Conservation (phyloP, 2,113 vertebrate species). For the Reinhardtius hippoglossoides region DNA sequence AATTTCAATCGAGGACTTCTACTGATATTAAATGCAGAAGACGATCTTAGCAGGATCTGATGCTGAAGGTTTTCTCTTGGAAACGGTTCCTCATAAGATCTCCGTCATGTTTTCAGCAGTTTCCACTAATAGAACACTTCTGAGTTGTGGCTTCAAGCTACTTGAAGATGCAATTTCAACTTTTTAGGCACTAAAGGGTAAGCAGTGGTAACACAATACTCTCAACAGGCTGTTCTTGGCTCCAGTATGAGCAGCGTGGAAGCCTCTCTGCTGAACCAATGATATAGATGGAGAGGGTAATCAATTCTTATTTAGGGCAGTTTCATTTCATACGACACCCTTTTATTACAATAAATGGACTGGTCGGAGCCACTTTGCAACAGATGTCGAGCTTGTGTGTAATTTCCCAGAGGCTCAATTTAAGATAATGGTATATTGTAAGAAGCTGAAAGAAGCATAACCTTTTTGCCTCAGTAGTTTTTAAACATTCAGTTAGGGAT, state of each 20-base stretch:
- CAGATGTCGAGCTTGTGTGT: constrained; percentile 47
- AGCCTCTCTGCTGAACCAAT: constrained; percentile 56
- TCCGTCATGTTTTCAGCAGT: constrained; percentile 49
- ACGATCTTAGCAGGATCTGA: constrained; percentile 18
- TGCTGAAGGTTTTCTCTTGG: constrained; percentile 42
- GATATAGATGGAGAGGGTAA: constrained; percentile 58
- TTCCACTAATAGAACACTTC: constrained; percentile 51
- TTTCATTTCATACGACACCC: constrained; percentile 71
- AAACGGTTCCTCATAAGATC: constrained; percentile 51
- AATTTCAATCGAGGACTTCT: neutral
- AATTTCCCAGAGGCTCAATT: constrained; percentile 76
- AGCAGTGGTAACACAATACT: constrained; percentile 68
- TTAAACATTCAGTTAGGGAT: constrained; percentile 34
- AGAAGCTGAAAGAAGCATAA: constrained; percentile 42
- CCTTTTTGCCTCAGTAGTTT: constrained; percentile 18
- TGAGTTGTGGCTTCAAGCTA: constrained; percentile 39
- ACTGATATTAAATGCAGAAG: constrained; percentile 45
- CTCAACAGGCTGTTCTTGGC: constrained; percentile 67
- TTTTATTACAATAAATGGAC: constrained; percentile 74
- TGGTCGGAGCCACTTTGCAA: constrained; percentile 49
- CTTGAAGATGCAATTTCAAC: constrained; percentile 54
- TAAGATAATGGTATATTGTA: constrained; percentile 62
- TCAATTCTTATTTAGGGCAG: constrained; percentile 75
- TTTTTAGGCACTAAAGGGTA: constrained; percentile 59
- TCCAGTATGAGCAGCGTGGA: constrained; percentile 21